These are phyloP conservation scores for Flabesymbios commensalis DNA, from an alignment of 2,888 invertebrate species.

Conservation along the genomic window DNA sequence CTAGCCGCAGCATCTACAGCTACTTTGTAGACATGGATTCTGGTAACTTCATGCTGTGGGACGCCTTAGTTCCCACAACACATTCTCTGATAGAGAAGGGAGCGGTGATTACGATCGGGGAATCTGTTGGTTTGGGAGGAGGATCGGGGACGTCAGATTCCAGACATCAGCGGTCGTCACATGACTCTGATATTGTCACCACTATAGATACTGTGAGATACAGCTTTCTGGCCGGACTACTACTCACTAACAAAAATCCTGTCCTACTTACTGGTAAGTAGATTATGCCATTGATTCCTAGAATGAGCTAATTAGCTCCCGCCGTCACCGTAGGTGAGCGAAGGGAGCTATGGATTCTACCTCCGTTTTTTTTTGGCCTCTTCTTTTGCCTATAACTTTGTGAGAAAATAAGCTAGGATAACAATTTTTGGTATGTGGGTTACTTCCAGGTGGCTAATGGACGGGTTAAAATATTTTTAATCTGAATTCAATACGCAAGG, in stretches of 20 bases:
- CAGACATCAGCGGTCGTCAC: constrained; percentile 1
- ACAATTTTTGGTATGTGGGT: too few relatives aligned
- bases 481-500: too few relatives aligned
- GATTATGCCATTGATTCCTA: neutral
- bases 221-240: constrained; percentile 54
- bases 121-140: constrained; percentile 43
- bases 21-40: constrained; percentile 61
- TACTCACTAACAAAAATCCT: constrained; percentile 55
- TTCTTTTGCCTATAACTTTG: too few relatives aligned
- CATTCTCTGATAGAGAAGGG: constrained; percentile 53
- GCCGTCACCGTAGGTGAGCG: too few relatives aligned
- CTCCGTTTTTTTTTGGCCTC: too few relatives aligned
- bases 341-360: too few relatives aligned
- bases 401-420: too few relatives aligned
- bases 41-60: constrained; percentile 59
- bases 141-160: too few relatives aligned
- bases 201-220: constrained; percentile 61
- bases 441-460: too few relatives aligned
- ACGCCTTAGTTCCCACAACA: constrained; percentile 56
- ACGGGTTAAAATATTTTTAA: too few relatives aligned
- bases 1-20: constrained; percentile 56
- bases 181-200: constrained; percentile 52
- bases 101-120: constrained; percentile 55
- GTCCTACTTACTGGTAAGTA: constrained; percentile 56
- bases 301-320: too few relatives aligned